Percentiles rank a stretch among this genome's conserved stretches.
Conservation (phyloP, 1,140 invertebrate species). For the Calycopis cecrops region DNA sequence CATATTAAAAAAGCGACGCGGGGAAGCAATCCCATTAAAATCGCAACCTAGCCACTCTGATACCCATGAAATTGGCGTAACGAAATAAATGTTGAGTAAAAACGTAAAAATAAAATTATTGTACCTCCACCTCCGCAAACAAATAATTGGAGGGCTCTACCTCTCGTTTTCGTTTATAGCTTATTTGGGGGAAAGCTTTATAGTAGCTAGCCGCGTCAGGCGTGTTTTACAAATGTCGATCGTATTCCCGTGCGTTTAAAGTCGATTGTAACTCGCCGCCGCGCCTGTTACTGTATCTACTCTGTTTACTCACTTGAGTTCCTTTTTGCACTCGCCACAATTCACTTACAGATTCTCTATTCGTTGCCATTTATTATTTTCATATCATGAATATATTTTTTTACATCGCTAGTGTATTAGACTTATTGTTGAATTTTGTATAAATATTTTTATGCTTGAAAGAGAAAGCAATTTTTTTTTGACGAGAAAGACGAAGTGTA, state of each 20-base stretch:
- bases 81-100: conserved; percentile 75
- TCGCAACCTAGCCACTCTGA: conserved; percentile 71
- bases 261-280: conserved; percentile 38
- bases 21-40: conserved; percentile 62
- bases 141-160: conserved; percentile 67
- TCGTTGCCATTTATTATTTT: conserved; percentile 62
- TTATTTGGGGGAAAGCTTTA: conserved; percentile 74
- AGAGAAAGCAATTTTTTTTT: too few species aligned
- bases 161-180: conserved; percentile 65
- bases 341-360: conserved; percentile 69
- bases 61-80: conserved; percentile 73
- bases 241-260: conserved; percentile 32
- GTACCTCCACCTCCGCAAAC: conserved; percentile 70
- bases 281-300: conserved; percentile 37
- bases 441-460: too few species aligned
- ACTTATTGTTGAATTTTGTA: too few species aligned
- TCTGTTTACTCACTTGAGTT: conserved; percentile 71
- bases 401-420: too few species aligned
- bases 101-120: conserved; percentile 72
- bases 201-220: conserved; percentile 63
- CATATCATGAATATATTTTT: conserved; percentile 48
- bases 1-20: background rate
- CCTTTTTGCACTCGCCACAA: conserved; percentile 69
- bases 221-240: conserved; percentile 36
- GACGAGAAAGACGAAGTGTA: too few species aligned